phyloP scores from a whole-genome alignment of 2,888 invertebrate genomes.

The Conchocele bisecta region DNA sequence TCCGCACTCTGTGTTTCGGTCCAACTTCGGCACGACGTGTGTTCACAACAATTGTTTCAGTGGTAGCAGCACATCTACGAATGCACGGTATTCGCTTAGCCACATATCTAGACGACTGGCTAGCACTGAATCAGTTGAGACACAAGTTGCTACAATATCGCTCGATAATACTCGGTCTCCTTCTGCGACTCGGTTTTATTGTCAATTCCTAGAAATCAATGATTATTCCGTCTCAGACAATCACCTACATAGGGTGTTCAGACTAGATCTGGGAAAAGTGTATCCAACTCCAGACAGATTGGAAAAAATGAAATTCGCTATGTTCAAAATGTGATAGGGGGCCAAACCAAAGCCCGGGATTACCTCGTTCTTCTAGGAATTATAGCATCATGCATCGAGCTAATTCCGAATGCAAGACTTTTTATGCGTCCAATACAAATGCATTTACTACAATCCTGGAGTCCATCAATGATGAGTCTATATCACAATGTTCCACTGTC shows the following conservation, averaged over 20 bases:
- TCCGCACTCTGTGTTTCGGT: conserved; percentile 36
- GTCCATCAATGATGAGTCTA: conserved; percentile 8
- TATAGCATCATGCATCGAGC: conserved; percentile 43
- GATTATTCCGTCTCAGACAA: conserved; percentile 22
- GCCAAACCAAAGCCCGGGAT: neutral
- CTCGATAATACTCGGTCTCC: conserved; percentile 18
- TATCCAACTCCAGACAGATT: conserved; percentile 31
- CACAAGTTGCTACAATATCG: conserved; percentile 11
- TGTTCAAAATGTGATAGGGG: neutral
- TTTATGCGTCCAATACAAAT: conserved; percentile 48
- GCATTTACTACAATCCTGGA: conserved; percentile 16
- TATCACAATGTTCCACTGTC: conserved; percentile 6
- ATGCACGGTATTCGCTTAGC: conserved; percentile 24
- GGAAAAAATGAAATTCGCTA: conserved; percentile 1
- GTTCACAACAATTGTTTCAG: conserved; percentile 44
- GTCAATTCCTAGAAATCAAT: conserved; percentile 43
- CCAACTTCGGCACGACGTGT: conserved; percentile 33
- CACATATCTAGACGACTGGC: conserved; percentile 48
- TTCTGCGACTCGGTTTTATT: conserved; percentile 35
- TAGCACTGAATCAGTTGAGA: conserved; percentile 19
- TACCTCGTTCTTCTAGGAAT: conserved; percentile 20
- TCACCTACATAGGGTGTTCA: conserved; percentile 33
- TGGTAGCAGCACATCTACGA: conserved; percentile 33
- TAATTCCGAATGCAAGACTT: conserved; percentile 47
- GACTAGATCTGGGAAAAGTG: conserved; percentile 26